A percentile compares a stretch with the other conserved stretches of the same genome.
Conservation (phyloP, 2,113 vertebrate genomes). For the Aleadryas rufinucha region DNA sequence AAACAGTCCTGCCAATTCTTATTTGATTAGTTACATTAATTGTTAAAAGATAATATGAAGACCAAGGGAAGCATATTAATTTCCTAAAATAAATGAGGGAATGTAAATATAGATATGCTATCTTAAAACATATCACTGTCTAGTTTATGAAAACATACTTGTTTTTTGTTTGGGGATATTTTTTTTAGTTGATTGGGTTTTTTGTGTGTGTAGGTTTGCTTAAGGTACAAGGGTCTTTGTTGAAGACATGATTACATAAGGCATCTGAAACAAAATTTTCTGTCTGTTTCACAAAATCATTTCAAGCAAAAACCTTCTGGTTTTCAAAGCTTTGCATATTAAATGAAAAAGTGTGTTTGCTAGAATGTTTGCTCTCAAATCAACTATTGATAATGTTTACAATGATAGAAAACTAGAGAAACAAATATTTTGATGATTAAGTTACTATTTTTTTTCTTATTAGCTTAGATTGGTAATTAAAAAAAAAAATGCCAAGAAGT, state of each 20-base stretch:
- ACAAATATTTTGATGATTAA: not conserved
- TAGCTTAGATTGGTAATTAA: not conserved
- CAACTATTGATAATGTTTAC: not conserved
- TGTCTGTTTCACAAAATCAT: not conserved
- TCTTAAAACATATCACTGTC: not conserved
- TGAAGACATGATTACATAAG: not conserved
- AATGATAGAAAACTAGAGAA: not conserved
- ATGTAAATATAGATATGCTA: not conserved
- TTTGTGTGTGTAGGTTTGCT: not conserved
- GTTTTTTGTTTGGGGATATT: not conserved
- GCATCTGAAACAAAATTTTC: not conserved
- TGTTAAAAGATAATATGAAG: not conserved
- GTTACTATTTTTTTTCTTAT: not conserved
- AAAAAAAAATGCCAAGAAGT: not conserved
- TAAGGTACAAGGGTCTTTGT: not conserved
- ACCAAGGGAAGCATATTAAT: not conserved
- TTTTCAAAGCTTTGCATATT: not conserved
- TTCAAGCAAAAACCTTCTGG: not conserved
- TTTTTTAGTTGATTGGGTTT: not conserved
- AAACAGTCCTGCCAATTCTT: not conserved
- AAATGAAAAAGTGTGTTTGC: not conserved
- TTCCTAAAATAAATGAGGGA: not conserved
- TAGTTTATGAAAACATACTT: not conserved
- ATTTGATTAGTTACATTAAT: not conserved
- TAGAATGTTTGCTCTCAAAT: not conserved